phyloP scores from a whole-genome alignment of 1,140 invertebrate genomes.

The Acromyrmex heyeri region DNA sequence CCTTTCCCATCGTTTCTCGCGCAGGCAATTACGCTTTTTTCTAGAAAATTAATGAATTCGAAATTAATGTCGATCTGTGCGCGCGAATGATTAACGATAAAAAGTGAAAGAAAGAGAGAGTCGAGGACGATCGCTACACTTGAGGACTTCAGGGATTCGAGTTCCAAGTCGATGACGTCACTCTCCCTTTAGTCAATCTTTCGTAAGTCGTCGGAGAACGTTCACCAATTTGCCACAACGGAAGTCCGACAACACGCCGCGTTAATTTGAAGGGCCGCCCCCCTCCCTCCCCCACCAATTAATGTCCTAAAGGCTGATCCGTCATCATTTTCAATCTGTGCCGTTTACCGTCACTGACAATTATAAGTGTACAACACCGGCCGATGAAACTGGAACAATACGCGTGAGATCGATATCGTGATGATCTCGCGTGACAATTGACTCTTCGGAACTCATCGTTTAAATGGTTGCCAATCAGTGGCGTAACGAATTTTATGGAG shows the following conservation, averaged over 20 bases:
- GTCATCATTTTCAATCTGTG: constrained; percentile 64
- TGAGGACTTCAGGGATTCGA: constrained; percentile 67
- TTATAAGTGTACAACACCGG: constrained; percentile 25
- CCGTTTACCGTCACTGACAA: constrained; percentile 32
- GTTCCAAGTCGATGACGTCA: constrained; percentile 75
- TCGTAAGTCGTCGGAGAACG: constrained; percentile 63
- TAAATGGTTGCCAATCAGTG: not conserved
- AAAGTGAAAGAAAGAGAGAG: not conserved
- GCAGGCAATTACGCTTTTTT: not conserved
- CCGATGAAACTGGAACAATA: not conserved
- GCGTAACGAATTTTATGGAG: not conserved
- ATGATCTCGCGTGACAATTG: constrained; percentile 20
- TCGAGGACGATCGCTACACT: constrained; percentile 45
- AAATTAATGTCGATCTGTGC: constrained; percentile 15
- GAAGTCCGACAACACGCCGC: constrained; percentile 53
- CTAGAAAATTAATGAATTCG: not conserved
- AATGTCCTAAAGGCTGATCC: constrained; percentile 32
- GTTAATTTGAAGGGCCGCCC: constrained; percentile 45
- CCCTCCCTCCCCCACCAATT: not conserved
- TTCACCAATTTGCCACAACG: constrained; percentile 53
- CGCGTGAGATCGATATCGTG: not conserved
- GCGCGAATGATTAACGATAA: not conserved
- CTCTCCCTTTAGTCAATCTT: constrained; percentile 64
- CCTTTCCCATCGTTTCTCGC: not conserved
- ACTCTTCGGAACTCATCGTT: not conserved